Evolutionary conservation across 1,140 invertebrate genomes (phyloP), one percentile per base, ranked within the genome.

Genomic region (Penaeus vannamei): DNA sequence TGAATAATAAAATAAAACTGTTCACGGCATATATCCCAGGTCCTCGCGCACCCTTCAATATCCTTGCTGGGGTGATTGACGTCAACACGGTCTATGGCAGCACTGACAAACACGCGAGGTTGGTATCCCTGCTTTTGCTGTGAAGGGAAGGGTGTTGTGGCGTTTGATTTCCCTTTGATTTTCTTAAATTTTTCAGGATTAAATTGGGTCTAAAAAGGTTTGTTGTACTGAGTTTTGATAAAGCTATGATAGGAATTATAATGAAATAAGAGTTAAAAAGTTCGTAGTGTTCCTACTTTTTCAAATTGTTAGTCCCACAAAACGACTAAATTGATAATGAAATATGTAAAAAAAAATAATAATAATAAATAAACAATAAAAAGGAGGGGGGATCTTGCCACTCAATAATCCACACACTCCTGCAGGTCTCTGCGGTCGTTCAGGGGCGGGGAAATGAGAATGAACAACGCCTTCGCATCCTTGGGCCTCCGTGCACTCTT

Each of bases 401-500:
- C 36, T 42, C 8, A 42, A 42, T 42, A 42, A 42, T 42, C 26
- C 26, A 10, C n/a, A 72, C 12, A 14, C 36, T 60, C 32, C 20
- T 59, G 10, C 59, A 85, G 84, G 32, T 26, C 19, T 7, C 20
- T 85, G 10, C 22, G 84, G 53, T 26, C 36, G 26, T 64, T 85
- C 60, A 42, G 29, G n/a, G 84, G 29, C 36, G 84, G 84, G 17
- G 29, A 61, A 29, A 66, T 85, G 42, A 26, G 76, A 14, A n/a
- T 66, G 59, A 66, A 93, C 7, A 96, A 97, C 62, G 96, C 96
- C 0, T 98, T 98, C 93, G 76, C 66, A 93, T 95, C 97, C 90
- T 97, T 97, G 91, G 97, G 97, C 0, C 92, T 98, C 0, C 97
- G 97, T 92, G 97, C 98, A 92, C 93, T 98, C 62, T 93, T 98